phyloP scores from a whole-genome alignment of 2,113 vertebrate species.

The Anser cygnoides region DNA sequence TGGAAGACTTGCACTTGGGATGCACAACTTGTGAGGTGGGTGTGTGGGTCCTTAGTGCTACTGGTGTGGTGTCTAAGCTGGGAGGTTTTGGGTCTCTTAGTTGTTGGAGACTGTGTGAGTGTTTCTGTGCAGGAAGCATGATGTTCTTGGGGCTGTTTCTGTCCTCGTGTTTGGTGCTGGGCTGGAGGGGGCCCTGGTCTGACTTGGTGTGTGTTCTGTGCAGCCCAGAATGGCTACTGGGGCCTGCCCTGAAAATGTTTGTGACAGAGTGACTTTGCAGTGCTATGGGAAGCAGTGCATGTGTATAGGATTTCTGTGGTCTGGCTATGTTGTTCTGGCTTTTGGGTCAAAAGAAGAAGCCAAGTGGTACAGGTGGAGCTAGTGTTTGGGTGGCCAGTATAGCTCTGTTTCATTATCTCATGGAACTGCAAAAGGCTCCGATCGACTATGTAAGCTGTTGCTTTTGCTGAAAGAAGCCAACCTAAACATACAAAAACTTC shows the following conservation, averaged over 20 bases:
- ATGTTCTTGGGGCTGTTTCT: rapidly evolving
- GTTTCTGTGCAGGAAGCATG: rapidly evolving
- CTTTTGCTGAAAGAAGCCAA: neutral
- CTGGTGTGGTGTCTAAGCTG: rapidly evolving
- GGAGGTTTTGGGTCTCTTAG: neutral
- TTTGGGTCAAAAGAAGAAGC: neutral
- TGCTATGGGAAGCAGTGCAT: rapidly evolving
- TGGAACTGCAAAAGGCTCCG: neutral
- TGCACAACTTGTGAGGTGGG: rapidly evolving
- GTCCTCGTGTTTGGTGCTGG: rapidly evolving
- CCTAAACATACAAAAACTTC: neutral
- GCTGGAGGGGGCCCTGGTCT: neutral
- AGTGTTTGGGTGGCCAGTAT: neutral
- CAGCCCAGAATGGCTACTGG: rapidly evolving
- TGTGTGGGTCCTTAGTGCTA: rapidly evolving
- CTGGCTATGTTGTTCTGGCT: rapidly evolving
- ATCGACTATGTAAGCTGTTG: neutral
- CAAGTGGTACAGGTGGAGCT: neutral
- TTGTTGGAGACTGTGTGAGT: neutral
- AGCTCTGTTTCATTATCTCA: neutral
- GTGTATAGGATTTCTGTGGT: rapidly evolving
- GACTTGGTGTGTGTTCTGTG: rapidly evolving
- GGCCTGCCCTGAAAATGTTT: rapidly evolving
- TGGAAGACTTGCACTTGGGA: rapidly evolving
- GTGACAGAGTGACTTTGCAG: rapidly evolving